Percentiles rank a stretch among this genome's conserved stretches.
phyloP scores from a whole-genome alignment of 1,140 invertebrate genomes.

The Ceratina australensis region DNA sequence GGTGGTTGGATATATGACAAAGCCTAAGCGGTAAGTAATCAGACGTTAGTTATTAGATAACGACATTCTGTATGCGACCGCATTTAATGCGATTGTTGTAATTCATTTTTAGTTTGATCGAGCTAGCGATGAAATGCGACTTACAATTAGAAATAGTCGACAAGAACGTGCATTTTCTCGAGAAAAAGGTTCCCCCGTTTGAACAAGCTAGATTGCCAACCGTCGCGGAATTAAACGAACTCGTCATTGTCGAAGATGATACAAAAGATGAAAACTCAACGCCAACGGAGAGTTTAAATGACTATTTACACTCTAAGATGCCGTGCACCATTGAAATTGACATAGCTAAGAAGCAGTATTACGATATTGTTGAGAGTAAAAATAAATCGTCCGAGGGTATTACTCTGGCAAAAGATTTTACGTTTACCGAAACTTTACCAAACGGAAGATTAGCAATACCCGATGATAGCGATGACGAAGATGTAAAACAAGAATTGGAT shows the following conservation, averaged over 20 bases:
- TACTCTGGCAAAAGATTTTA: constrained; percentile 57
- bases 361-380: constrained; percentile 35
- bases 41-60: background rate
- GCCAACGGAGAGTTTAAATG: constrained; percentile 60
- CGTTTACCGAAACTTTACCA: constrained; percentile 61
- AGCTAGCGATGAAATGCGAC: constrained; percentile 63
- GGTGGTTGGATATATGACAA: constrained; percentile 72
- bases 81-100: background rate
- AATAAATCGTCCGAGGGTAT: background rate
- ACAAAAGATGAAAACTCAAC: background rate
- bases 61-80: background rate
- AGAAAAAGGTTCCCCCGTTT: constrained; percentile 69
- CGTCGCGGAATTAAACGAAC: constrained; percentile 47
- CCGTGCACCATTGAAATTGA: constrained; percentile 62
- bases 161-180: constrained; percentile 68
- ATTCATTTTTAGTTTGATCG: constrained; percentile 62
- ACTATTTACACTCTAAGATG: constrained; percentile 67
- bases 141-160: constrained; percentile 65
- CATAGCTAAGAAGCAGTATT: constrained; percentile 58
- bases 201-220: constrained; percentile 53
- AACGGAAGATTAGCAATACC: constrained; percentile 69
- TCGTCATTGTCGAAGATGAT: constrained; percentile 48
- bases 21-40: constrained; percentile 68
- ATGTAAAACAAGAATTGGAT: constrained; percentile 9
- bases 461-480: constrained; percentile 26